phyloP scores from a whole-genome alignment of 30 jellyfish, hydroid and myxozoan species.

The Aurelia sp. region DNA sequence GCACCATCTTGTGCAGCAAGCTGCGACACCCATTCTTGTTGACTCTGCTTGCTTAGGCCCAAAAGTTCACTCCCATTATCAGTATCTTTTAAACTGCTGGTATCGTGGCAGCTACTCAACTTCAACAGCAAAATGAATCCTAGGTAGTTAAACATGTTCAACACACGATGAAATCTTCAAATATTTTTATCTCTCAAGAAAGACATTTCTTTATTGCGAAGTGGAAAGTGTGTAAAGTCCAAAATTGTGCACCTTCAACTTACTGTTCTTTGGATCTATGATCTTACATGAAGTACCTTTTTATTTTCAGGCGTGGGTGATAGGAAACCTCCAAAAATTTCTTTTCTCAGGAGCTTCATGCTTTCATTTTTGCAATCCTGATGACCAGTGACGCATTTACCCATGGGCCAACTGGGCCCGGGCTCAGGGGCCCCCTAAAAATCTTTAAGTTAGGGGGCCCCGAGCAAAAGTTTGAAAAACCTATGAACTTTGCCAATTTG shows the following conservation, averaged over 20 bases:
- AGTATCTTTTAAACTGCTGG: background rate
- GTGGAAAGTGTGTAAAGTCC: background rate
- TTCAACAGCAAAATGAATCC: background rate
- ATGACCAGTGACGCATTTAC: too few species aligned
- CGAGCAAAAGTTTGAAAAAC: too few species aligned
- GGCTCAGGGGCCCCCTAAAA: too few species aligned
- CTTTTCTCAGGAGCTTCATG: too few species aligned
- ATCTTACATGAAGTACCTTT: too few species aligned
- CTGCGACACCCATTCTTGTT: background rate
- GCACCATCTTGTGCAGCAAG: background rate
- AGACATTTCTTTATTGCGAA: background rate
- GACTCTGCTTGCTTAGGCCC: background rate
- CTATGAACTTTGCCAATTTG: too few species aligned
- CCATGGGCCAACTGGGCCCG: too few species aligned
- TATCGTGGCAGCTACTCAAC: background rate
- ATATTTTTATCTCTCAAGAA: background rate
- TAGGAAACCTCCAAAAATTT: too few species aligned
- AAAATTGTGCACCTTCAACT: background rate
- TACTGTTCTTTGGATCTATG: background rate
- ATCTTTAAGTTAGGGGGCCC: too few species aligned
- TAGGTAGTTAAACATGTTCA: background rate
- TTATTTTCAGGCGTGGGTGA: too few species aligned
- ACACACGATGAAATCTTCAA: background rate
- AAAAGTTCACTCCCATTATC: background rate
- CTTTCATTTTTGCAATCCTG: too few species aligned